Evolutionary conservation across 2,888 invertebrate genomes (phyloP), one percentile per base, ranked within the genome.

Genomic region (Drosophila mayaguana): DNA sequence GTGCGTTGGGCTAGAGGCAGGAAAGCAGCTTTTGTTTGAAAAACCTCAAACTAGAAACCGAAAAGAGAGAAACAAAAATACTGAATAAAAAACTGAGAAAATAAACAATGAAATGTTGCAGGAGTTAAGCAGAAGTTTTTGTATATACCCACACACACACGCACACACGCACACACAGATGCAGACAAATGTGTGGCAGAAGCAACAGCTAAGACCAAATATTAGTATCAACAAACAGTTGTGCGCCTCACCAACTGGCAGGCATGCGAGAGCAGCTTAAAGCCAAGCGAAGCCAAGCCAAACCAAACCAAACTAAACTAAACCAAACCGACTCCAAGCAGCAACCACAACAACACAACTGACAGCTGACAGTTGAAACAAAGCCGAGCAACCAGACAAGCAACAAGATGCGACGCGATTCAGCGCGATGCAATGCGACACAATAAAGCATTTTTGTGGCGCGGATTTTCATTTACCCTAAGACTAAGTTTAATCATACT

Each of bases 11-110:
- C 38, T 42, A 46, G 65, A 60, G 56, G 61, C 51, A 51, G 48
- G 50, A 74, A 83, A 80, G 83, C 75, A 71, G 83, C 75, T 88
- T 88, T 86, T 73, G 72, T 70, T 78, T 62, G 59, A 59, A 68
- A 57, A 68, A 67, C 66, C 63, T 46, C 56, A 63, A 54, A 63
- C 18, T 16, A 36, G 28, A 43, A 50, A 43, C 40, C 25, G 32
- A 42, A 56, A 46, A 54, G 43, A 42, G 20, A 60, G 64, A 46
- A 28, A 32, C 28, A 14, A 62, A 28, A 51, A 18, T 43, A 57
- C 36, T 25, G 9, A 53, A 11, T 34, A 18, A 53, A 38, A 18
- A 28, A 53, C 43, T 54, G 40, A 18, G 38, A 20, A 36, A 71
- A 70, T 48, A 69, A 69, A 48, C 57, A 69, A 32, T 53, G 38